Evolutionary conservation across 2,797 vertebrate genomes (phyloP).

Genomic region (Eospalax fontanierii): DNA sequence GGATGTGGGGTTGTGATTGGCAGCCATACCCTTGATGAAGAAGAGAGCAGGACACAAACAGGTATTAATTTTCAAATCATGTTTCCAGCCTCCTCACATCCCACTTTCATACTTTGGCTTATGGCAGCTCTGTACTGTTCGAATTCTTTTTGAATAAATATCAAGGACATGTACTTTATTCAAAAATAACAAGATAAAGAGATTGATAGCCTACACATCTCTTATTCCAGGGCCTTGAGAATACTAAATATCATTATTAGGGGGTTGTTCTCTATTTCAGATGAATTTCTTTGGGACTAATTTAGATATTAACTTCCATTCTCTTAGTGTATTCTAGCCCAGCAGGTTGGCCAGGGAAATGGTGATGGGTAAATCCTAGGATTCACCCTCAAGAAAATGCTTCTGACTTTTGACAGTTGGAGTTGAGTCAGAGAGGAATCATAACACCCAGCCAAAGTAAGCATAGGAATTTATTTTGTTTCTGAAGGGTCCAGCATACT

Average conservation of each 20-base stretch:
- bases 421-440: constrained; percentile 17
- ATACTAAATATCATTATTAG: background rate
- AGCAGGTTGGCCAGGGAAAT: background rate
- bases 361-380: background rate
- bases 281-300: background rate
- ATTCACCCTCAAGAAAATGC: background rate
- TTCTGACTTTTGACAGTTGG: background rate
- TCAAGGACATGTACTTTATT: background rate
- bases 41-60: background rate
- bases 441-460: constrained; percentile 29
- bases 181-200: background rate
- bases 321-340: background rate
- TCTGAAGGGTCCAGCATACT: constrained; percentile 52
- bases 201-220: background rate
- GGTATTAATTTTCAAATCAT: background rate
- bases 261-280: background rate
- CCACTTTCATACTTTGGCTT: background rate
- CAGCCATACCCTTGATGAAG: background rate
- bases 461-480: constrained; percentile 56
- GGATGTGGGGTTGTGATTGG: background rate
- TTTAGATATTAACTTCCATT: background rate
- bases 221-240: constrained; percentile 39
- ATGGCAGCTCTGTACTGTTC: background rate
- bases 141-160: background rate
- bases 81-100: background rate